These are phyloP conservation scores for Cecropterus lyciades DNA, from an alignment of 1,140 invertebrate species.

Conservation along the genomic window DNA sequence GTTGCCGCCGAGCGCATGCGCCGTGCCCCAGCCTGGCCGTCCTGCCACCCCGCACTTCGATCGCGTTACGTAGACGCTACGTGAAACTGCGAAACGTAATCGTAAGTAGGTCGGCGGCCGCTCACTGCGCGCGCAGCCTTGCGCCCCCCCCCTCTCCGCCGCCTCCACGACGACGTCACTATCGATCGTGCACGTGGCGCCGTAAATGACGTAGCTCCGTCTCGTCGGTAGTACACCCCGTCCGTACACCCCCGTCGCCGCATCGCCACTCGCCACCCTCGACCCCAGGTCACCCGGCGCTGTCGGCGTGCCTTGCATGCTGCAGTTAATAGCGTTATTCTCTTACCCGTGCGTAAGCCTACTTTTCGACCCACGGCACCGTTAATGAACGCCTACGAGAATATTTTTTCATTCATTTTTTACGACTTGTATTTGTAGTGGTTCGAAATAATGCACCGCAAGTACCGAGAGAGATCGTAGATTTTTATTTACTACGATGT, in stretches of 20 bases:
- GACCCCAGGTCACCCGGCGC: constrained; percentile 41
- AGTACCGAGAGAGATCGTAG: not conserved
- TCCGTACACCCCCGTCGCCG: constrained; percentile 42
- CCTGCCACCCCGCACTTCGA: constrained; percentile 59
- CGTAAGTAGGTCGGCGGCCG: constrained; percentile 74
- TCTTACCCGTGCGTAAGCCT: constrained; percentile 46
- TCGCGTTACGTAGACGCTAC: constrained; percentile 77
- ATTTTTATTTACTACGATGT: constrained; percentile 4
- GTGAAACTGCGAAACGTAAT: constrained; percentile 71
- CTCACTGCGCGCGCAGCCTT: constrained; percentile 70
- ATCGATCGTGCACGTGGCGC: constrained; percentile 81
- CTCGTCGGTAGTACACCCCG: constrained; percentile 65
- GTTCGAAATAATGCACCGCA: not conserved
- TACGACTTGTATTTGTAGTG: constrained; percentile 10
- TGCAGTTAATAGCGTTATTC: constrained; percentile 49
- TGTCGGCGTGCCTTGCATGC: constrained; percentile 43
- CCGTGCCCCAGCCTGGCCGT: constrained; percentile 38
- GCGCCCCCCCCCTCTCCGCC: constrained; percentile 21
- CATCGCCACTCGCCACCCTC: constrained; percentile 18
- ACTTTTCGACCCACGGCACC: constrained; percentile 40
- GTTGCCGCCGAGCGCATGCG: constrained; percentile 54
- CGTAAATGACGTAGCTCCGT: constrained; percentile 78
- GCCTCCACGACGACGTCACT: constrained; percentile 70
- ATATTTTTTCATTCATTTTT: constrained; percentile 18
- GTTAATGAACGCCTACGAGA: constrained; percentile 38